Evolutionary conservation across 2,113 vertebrate genomes (phyloP).

Genomic region (Henicopernis longicauda): DNA sequence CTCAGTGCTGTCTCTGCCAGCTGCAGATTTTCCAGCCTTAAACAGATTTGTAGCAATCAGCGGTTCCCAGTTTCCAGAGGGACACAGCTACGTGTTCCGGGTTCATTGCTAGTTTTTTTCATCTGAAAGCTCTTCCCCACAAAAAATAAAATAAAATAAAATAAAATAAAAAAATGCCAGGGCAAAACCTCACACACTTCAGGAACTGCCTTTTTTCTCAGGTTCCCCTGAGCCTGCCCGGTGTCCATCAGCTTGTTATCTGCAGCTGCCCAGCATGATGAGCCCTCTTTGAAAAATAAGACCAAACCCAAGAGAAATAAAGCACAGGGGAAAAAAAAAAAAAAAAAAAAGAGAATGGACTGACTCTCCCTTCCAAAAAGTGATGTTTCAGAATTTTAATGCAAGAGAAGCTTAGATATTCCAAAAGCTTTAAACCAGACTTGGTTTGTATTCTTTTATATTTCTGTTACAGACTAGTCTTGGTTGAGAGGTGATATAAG

Average conservation of each 20-base stretch:
- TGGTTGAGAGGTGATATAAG: not conserved
- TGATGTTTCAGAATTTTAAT: not conserved
- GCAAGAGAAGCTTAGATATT: not conserved
- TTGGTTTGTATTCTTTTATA: not conserved
- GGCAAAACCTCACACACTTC: not conserved
- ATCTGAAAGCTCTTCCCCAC: not conserved
- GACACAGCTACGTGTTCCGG: not conserved
- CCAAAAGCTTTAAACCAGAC: not conserved
- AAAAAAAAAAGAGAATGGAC: too few species aligned
- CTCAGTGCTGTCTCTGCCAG: not conserved
- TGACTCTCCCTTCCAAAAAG: not conserved
- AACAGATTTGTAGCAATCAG: conserved; percentile 42
- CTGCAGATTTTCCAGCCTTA: conserved; percentile 35
- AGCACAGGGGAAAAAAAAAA: not conserved
- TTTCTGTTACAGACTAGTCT: not conserved
- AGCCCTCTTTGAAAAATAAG: not conserved
- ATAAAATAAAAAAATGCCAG: not conserved
- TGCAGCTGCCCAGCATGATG: not conserved
- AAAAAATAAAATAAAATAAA: not conserved
- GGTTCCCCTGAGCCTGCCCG: not conserved
- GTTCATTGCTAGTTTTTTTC: not conserved
- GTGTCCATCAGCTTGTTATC: not conserved
- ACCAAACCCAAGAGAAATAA: not conserved
- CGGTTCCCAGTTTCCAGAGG: conserved; percentile 41
- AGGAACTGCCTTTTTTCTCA: not conserved